phyloP scores from a whole-genome alignment of 2,888 invertebrate genomes.

The Busseola fusca region DNA sequence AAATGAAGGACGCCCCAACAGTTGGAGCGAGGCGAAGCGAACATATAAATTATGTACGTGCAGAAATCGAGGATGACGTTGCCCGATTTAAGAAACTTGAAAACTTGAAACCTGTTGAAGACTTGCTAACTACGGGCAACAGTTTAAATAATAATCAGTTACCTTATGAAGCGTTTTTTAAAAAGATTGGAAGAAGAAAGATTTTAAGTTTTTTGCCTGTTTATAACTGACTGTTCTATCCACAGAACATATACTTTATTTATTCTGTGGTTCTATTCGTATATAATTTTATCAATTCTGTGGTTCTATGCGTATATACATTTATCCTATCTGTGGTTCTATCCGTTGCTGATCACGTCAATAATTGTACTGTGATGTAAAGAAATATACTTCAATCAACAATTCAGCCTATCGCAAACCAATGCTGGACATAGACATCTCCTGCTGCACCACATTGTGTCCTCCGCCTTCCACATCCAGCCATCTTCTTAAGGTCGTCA shows the following conservation, averaged over 20 bases:
- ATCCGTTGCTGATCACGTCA: background rate
- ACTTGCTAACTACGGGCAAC: conserved; percentile 71
- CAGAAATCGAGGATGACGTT: conserved; percentile 73
- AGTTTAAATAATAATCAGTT: conserved; percentile 45
- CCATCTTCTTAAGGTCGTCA: background rate
- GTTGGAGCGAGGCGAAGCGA: conserved; percentile 51
- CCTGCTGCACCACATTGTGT: background rate
- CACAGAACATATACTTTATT: too few species aligned
- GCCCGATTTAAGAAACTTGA: conserved; percentile 70
- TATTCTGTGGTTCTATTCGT: too few species aligned
- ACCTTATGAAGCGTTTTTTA: background rate
- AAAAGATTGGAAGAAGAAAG: background rate
- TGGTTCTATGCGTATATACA: too few species aligned
- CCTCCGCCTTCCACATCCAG: background rate
- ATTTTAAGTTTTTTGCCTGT: background rate
- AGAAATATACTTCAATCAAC: background rate
- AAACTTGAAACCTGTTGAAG: conserved; percentile 77
- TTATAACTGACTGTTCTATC: background rate
- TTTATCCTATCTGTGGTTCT: too few species aligned
- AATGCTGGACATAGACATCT: background rate
- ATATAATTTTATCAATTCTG: too few species aligned
- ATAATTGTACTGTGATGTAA: background rate
- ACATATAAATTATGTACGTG: conserved; percentile 83
- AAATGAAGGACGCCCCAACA: conserved; percentile 40
- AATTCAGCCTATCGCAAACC: background rate